Conservation (phyloP, 2,888 invertebrate genomes). For the Andrena bucephala region DNA sequence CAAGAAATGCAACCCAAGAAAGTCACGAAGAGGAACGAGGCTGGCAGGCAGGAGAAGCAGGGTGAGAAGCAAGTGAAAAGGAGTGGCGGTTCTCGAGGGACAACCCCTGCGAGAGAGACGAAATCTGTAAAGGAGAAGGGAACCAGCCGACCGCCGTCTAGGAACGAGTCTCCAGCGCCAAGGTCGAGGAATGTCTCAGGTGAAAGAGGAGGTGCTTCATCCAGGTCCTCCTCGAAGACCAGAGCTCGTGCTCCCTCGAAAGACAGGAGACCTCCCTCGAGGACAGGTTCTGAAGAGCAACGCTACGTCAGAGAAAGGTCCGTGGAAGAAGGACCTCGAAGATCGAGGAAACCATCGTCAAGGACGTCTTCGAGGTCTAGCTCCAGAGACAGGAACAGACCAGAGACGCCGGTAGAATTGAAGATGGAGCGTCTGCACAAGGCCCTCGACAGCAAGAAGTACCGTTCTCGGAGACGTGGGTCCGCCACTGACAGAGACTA, state of each 20-base stretch:
- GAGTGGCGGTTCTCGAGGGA: conserved; percentile 61
- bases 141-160: conserved; percentile 69
- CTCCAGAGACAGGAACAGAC: conserved; percentile 77
- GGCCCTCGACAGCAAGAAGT: conserved; percentile 72
- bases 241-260: conserved; percentile 68
- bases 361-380: conserved; percentile 78
- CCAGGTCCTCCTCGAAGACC: conserved; percentile 77
- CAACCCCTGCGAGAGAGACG: conserved; percentile 65
- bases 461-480: conserved; percentile 61
- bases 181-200: conserved; percentile 74
- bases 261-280: conserved; percentile 64
- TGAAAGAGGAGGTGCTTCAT: conserved; percentile 69
- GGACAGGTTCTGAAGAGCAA: conserved; percentile 65
- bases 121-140: conserved; percentile 56
- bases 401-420: conserved; percentile 81
- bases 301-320: conserved; percentile 59
- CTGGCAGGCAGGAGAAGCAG: not conserved
- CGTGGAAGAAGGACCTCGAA: conserved; percentile 46
- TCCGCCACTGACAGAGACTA: conserved; percentile 53
- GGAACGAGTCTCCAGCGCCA: conserved; percentile 75
- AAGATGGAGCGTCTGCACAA: conserved; percentile 81
- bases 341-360: conserved; percentile 74
- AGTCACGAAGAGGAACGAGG: conserved; percentile 32
- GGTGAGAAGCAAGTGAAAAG: conserved; percentile 27
- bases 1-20: conserved; percentile 60